Evolutionary conservation across 2,888 invertebrate genomes (phyloP), one percentile per base, ranked within the genome.

Genomic region (Drosophila setosimentum): DNA sequence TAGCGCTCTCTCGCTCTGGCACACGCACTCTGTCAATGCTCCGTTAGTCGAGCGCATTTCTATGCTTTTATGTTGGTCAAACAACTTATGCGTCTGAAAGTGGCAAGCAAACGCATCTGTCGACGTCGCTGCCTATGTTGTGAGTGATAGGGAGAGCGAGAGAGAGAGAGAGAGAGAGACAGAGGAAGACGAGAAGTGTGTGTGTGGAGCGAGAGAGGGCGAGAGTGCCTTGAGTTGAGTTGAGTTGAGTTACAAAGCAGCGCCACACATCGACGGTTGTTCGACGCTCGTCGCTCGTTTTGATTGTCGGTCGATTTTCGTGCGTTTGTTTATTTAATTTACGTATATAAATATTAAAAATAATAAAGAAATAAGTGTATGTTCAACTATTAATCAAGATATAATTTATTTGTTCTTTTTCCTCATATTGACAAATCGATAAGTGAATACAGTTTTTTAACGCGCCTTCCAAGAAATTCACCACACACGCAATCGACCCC

Each of bases 221-320:
- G 49, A 67, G 68, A 76, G 68, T 66, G 73, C 73, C 64, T 64
- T 62, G 24, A 24, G 45, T 45, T 45, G 16, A 21, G 32, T 53
- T 33, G 53, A 29, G 65, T 42, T 85, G 83, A 85, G 85, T 87
- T 77, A 83, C 83, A 85, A 66, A 87, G 81, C 81, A 81, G 69
- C 83, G 71, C 81, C 83, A 74, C 88, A 85, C 86, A 78, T 67
- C 40, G 83, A 87, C 85, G 85, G 88, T 87, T 63, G 80, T 54
- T 64, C 42, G 42, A 55, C 55, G 55, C n/a, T 42, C 73, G 69
- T 70, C 62, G 70, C 67, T 68, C 67, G 72, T 68, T 67, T 32
- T 33, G 59, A n/a, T 51, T n/a, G 42, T 62, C 58, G 71, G 68
- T 57, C 53, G 50, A 5, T 59, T 21, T 53, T 62, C 68, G 61